These are phyloP conservation scores for Lysandra bellargus DNA, from an alignment of 2,888 invertebrate species.

Conservation along the genomic window DNA sequence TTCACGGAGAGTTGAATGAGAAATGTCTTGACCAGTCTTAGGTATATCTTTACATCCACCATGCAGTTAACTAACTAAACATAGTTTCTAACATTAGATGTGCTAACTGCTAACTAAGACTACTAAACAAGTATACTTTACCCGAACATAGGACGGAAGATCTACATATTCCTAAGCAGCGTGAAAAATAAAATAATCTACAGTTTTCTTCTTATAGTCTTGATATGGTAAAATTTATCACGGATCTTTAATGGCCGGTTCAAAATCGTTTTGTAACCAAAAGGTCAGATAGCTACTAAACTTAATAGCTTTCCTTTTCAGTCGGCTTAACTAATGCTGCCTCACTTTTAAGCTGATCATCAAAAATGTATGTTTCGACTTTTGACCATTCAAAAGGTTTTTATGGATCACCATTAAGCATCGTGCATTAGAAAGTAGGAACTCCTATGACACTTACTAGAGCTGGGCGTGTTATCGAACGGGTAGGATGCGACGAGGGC, in stretches of 20 bases:
- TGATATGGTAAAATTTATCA: not conserved
- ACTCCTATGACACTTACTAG: conserved; percentile 82
- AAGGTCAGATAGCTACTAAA: not conserved
- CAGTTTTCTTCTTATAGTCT: conserved; percentile 9
- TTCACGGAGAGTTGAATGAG: too few relatives aligned
- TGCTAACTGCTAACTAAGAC: not conserved
- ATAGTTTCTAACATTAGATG: too few relatives aligned
- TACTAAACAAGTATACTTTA: conserved; percentile 66
- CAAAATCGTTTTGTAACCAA: not conserved
- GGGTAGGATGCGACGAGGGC: conserved; percentile 98
- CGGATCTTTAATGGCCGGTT: too few relatives aligned
- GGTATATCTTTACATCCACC: too few relatives aligned
- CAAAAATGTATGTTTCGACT: too few relatives aligned
- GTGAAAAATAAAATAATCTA: conserved; percentile 55
- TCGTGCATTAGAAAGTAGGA: not conserved
- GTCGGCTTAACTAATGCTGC: too few relatives aligned
- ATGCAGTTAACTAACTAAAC: too few relatives aligned
- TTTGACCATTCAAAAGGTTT: too few relatives aligned
- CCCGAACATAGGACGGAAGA: conserved; percentile 87
- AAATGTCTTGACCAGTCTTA: too few relatives aligned
- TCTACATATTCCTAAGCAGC: conserved; percentile 85
- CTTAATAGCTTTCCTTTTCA: not conserved
- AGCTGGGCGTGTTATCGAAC: conserved; percentile 96
- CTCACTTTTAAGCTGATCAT: too few relatives aligned
- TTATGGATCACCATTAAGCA: too few relatives aligned